Evolutionary conservation across 1,140 invertebrate genomes (phyloP), one percentile per base, ranked within the genome.

Genomic region (Caenorhabditis brenneri): DNA sequence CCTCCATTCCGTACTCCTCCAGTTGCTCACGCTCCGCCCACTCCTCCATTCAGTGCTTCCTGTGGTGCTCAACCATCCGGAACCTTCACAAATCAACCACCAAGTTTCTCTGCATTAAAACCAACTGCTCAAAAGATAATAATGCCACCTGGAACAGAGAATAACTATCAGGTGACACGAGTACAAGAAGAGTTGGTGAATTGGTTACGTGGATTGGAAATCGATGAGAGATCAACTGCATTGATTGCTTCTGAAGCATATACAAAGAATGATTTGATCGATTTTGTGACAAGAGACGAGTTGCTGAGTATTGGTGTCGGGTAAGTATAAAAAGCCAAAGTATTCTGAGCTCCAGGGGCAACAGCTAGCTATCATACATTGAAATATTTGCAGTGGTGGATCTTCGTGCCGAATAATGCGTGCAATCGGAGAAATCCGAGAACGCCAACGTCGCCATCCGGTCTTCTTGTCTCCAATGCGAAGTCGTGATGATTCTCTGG

Each of bases 171-270:
- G 27, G 80, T 58, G 55, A 85, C 36, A 36, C 82, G 85, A 22
- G 78, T 79, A 12, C 69, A 79, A 31, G 86, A 83, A 16, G 84
- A 86, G 15, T 81, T 86, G 31, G 80, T 86, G 24, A 48, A 79
- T 2, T 85, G 85, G 82, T 51, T 85, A 19, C 78, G 79, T 24
- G 39, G 74, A 51, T 84, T 86, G 39, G 78, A 80, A 36, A 78
- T 83, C 65, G 86, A 88, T 81, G 51, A 81, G 49, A 22, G 53
- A 69, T 87, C 84, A 24, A 88, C 88, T 60, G 91, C 92, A 31
- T 85, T 94, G 93, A 93, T 96, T 88, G 87, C 94, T 24, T 89
- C 92, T 79, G 94, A 96, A 91, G 94, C 95, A 84, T 96, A 95
- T 89, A 94, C 93, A 12, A 93, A 95, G 86, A 93, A 94, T 79